A percentile compares a stretch with the other conserved stretches of the same genome.
These are phyloP conservation scores for Lichenostomus cassidix DNA, from an alignment of 2,113 vertebrate genomes.

Conservation along the genomic window DNA sequence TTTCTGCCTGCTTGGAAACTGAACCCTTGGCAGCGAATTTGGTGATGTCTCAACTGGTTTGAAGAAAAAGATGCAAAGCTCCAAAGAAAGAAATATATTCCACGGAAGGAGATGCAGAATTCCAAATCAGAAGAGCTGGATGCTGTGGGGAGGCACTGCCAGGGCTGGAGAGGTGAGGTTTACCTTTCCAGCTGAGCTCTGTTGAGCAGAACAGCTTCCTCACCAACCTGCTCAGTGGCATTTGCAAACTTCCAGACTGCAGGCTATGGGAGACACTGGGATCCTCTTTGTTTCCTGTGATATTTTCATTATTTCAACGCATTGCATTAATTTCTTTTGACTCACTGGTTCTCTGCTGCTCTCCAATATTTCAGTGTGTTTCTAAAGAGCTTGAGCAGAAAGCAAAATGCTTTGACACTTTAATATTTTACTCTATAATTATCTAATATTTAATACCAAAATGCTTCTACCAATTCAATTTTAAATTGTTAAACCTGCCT, in stretches of 20 bases:
- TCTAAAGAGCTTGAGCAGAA: background rate
- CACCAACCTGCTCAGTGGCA: background rate
- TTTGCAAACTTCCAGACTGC: background rate
- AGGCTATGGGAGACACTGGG: background rate
- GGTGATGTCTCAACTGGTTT: background rate
- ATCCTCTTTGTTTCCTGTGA: background rate
- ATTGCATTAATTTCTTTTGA: background rate
- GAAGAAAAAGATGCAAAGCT: background rate
- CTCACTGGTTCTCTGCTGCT: background rate
- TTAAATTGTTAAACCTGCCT: background rate
- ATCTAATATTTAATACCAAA: background rate
- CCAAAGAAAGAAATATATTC: background rate
- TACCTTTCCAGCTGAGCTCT: background rate
- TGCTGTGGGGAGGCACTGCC: rapidly evolving
- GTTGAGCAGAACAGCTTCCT: background rate
- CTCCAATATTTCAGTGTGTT: background rate
- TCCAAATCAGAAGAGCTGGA: background rate
- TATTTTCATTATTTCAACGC: background rate
- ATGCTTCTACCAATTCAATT: background rate
- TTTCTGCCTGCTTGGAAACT: background rate
- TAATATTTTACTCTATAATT: background rate
- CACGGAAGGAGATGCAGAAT: background rate
- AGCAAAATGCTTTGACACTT: background rate
- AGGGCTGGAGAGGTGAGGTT: background rate
- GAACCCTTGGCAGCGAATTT: rapidly evolving